Percentiles rank a stretch among this genome's conserved stretches.
phyloP scores from a whole-genome alignment of 1,140 invertebrate genomes.

The Hesperophylax magnus region DNA sequence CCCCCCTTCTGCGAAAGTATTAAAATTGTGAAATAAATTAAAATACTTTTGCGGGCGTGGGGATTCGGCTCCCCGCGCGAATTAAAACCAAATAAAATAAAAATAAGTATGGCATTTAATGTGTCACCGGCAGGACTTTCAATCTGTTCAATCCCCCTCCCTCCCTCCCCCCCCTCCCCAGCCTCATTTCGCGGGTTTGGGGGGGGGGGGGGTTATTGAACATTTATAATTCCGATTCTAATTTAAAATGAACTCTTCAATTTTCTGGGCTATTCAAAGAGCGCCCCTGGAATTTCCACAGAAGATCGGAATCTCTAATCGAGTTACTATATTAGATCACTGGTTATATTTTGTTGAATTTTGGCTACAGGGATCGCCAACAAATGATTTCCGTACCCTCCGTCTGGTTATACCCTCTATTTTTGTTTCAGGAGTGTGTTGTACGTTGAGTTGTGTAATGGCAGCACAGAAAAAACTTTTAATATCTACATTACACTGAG shows the following conservation, averaged over 20 bases:
- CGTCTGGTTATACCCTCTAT: too few species aligned
- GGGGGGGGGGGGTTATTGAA: slow-evolving; percentile 49
- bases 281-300: background rate
- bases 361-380: background rate
- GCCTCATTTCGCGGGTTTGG: background rate
- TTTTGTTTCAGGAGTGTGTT: too few species aligned
- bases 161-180: background rate
- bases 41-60: slow-evolving; percentile 53
- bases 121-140: slow-evolving; percentile 57
- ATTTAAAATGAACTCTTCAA: slow-evolving; percentile 52
- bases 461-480: too few species aligned
- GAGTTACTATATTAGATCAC: background rate
- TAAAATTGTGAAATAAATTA: slow-evolving; percentile 58
- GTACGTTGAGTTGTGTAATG: too few species aligned
- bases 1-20: slow-evolving; percentile 50
- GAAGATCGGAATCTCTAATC: slow-evolving; percentile 5
- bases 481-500: too few species aligned
- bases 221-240: slow-evolving; percentile 59
- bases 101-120: slow-evolving; percentile 59
- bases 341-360: background rate
- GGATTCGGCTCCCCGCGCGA: slow-evolving; percentile 45
- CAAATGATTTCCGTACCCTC: background rate
- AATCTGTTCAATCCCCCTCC: slow-evolving; percentile 53
- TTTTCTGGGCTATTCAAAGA: slow-evolving; percentile 4
- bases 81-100: slow-evolving; percentile 59